Percentiles rank a stretch among this genome's conserved stretches.
Conservation (phyloP, 2,888 invertebrate species). For the Pachydiplax longipennis region DNA sequence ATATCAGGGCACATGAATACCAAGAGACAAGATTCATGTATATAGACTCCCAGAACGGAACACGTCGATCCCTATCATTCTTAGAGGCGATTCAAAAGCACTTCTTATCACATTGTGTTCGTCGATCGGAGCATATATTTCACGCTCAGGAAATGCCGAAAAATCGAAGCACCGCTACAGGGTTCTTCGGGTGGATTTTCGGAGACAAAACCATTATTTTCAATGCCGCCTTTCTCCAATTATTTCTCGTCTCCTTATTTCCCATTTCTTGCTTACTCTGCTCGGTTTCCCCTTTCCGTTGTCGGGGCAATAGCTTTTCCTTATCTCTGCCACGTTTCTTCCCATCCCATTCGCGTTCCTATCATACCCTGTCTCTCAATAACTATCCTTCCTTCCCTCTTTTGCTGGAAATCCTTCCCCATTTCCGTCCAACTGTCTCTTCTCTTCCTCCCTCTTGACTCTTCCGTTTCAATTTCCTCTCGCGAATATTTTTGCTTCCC, state of each 20-base stretch:
- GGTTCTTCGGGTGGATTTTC: neutral
- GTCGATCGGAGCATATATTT: neutral
- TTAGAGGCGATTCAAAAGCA: too few species aligned
- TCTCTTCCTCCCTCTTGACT: neutral
- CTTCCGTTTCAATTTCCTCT: neutral
- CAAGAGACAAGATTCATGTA: too few species aligned
- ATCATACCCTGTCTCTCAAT: neutral
- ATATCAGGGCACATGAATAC: too few species aligned
- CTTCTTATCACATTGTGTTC: neutral
- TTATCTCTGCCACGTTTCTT: neutral
- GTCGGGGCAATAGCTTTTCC: neutral
- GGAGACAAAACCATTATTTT: conserved; percentile 13
- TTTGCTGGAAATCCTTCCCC: neutral
- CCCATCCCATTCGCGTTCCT: neutral
- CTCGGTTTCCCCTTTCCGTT: neutral
- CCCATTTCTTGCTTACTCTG: neutral
- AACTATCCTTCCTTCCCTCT: neutral
- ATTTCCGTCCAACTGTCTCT: neutral
- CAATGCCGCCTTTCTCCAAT: neutral
- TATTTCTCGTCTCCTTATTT: conserved; percentile 9
- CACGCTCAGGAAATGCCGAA: neutral
- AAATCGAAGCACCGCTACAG: neutral
- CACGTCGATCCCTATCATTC: too few species aligned
- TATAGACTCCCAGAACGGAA: too few species aligned
- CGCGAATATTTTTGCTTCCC: neutral